Evolutionary conservation across 2,888 invertebrate species (phyloP), one percentile per base, ranked within the genome.

Genomic region (Taphrorychus bicolor): DNA sequence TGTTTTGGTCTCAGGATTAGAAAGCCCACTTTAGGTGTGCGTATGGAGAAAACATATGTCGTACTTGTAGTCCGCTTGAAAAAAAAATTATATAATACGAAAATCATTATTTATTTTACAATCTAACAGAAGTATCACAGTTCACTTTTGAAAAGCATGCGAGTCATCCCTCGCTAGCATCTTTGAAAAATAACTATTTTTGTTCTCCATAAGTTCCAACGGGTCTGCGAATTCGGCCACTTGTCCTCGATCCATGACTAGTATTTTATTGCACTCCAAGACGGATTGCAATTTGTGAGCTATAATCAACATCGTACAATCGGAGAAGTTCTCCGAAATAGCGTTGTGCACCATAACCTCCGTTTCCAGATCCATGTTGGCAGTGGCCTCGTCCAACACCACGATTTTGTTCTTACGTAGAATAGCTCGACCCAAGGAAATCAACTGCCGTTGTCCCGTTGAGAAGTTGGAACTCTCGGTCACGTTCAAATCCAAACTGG

Each of bases 301-400:
- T 49, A 80, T 85, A 0, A 86, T 86, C 17, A 88, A 79, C 7
- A 87, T 84, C 1, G 86, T 86, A 71, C 86, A 86, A 16, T 81
- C 72, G 2, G 74, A 72, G 77, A 87, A 87, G 72, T 85, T 84
- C 42, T 82, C 79, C 49, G 84, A 75, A 21, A 87, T 86, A 1
- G 85, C 85, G 68, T 81, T 76, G 71, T 87, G 87, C 2, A 87
- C 86, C 58, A 86, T 72, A 14, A 76, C 77, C 74, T 86, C 86
- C n/a, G 86, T 86, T 71, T 82, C 80, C 2, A 81, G 83, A 74
- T 87, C 86, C 63, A 86, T 84, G 75, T 85, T 86, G 7, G 86
- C 85, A 0, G 86, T 87, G 0, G 87, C 86, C 77, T 87, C 87
- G 72, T 87, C 87, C 24, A 87, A 76, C 11, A 87, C 82, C 1